Evolutionary conservation across 2,888 invertebrate genomes (phyloP).

Genomic region (Phrixothrix hirtus): DNA sequence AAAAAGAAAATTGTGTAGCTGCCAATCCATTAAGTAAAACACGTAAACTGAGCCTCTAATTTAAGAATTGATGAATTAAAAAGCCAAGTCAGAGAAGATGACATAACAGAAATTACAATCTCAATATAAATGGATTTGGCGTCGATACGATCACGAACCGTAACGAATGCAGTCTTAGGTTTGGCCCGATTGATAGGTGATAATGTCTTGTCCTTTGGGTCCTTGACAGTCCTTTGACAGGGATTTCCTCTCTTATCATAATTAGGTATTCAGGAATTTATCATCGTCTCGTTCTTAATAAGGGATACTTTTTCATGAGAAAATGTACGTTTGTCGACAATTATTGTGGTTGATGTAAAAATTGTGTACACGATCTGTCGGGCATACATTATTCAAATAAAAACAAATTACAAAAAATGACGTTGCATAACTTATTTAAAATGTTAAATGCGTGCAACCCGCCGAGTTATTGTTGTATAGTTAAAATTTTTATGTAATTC

Average conservation of each 20-base stretch:
- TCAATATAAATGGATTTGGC: conserved; percentile 55
- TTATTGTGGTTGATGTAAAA: too few species aligned
- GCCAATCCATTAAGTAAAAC: background rate
- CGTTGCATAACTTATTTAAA: conserved; percentile 18
- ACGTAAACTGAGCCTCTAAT: conserved; percentile 5
- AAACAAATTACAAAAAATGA: conserved; percentile 16
- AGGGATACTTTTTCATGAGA: too few species aligned
- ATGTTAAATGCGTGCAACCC: too few species aligned
- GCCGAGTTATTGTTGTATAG: too few species aligned
- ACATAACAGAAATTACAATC: conserved; percentile 53
- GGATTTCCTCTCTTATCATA: conserved; percentile 51
- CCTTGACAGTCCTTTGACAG: conserved; percentile 48
- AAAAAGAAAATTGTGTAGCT: background rate
- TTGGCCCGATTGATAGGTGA: conserved; percentile 48
- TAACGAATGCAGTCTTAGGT: conserved; percentile 44
- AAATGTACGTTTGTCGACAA: too few species aligned
- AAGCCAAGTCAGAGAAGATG: conserved; percentile 45
- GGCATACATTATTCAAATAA: conserved; percentile 5
- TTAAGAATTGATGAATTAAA: conserved; percentile 22
- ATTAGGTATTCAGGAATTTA: conserved; percentile 51
- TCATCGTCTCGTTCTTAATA: conserved; percentile 17
- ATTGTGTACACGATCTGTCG: conserved; percentile 2
- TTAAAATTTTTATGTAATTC: too few species aligned
- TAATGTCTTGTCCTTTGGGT: conserved; percentile 47
- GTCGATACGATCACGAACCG: conserved; percentile 50